Evolutionary conservation across 2,113 vertebrate species (phyloP), one percentile per base, ranked within the genome.

Genomic region (Petrocephalus zakoni): DNA sequence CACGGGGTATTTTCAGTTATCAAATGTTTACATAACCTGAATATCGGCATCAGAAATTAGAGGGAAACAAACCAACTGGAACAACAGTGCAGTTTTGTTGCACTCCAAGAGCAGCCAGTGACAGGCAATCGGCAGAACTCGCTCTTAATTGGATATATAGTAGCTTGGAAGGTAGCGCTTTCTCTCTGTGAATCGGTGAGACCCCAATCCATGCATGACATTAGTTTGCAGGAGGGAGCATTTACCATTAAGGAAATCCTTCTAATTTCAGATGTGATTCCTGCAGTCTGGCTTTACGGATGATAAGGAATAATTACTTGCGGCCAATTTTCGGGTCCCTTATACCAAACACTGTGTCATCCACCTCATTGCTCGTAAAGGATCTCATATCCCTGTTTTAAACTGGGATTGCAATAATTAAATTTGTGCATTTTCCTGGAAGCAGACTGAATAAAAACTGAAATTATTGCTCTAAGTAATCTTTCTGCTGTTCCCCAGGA

Each of bases 351-450:
- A 88, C 53, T 81, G 55, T 88, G 81, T 88, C 78, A 88, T 21
- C 81, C 34, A 37, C 82, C 82, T 52, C 82, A 49, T 19, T 52
- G 22, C 78, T 56, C 56, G 61, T 88, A 21, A 53, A 88, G 34
- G 64, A 84, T 61, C 52, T 72, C 56, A 52, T 46, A 72, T 89
- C 46, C 58, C 19, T 72, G 68, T 52, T 72, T 84, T 34, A 52
- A 64, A 89, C 87, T 89, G 58, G 15, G 83, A 89, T 51, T 86
- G 58, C 51, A 85, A 89, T 85, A 89, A 89, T 86, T 85, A 86
- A 85, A 58, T 64, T 86, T 72, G 51, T 89, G 88, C 56, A 34
- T 68, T 89, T 56, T 34, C 25, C 10, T 85, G 29, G 85, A 89
- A 89, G 83, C 34, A 88, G 82, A 88, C 22, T 68, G 25, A 42